phyloP scores from a whole-genome alignment of 2,888 invertebrate genomes.

The Argynnis bischoffii region DNA sequence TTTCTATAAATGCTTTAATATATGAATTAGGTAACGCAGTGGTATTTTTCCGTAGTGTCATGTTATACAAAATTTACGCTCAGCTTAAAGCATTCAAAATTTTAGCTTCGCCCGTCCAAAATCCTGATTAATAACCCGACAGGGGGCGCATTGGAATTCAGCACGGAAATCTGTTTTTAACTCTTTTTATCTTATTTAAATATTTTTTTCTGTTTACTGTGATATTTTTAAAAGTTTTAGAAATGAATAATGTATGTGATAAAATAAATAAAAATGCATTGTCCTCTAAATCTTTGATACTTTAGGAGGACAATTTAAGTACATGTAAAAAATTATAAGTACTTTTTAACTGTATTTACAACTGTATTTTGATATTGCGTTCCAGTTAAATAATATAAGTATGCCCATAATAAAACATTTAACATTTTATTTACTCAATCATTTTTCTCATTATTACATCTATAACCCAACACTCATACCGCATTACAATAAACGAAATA shows the following conservation, averaged over 20 bases:
- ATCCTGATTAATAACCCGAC: conserved; percentile 85
- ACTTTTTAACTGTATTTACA: too few relatives aligned
- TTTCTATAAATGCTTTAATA: conserved; percentile 31
- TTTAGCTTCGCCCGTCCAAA: conserved; percentile 85
- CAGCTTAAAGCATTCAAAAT: conserved; percentile 81
- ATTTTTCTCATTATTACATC: background rate
- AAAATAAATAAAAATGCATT: background rate
- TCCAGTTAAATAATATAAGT: background rate
- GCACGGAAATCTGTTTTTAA: conserved; percentile 52
- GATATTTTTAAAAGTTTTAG: conserved; percentile 7
- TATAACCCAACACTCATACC: background rate
- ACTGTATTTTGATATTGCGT: background rate
- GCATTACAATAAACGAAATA: conserved; percentile 45
- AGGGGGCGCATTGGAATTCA: conserved; percentile 58
- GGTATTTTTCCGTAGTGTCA: conserved; percentile 70
- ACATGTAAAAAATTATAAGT: too few relatives aligned
- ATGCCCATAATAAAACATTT: too few relatives aligned
- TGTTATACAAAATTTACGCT: conserved; percentile 79
- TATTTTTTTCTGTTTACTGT: conserved; percentile 5
- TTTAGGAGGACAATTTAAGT: too few relatives aligned
- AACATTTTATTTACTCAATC: too few relatives aligned
- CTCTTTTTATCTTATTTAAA: conserved; percentile 19
- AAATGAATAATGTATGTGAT: conserved; percentile 13
- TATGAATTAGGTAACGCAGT: conserved; percentile 56
- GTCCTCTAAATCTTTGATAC: background rate